These are phyloP conservation scores for Malurus leucopterus DNA, from an alignment of 2,797 vertebrate genomes.

Conservation along the genomic window DNA sequence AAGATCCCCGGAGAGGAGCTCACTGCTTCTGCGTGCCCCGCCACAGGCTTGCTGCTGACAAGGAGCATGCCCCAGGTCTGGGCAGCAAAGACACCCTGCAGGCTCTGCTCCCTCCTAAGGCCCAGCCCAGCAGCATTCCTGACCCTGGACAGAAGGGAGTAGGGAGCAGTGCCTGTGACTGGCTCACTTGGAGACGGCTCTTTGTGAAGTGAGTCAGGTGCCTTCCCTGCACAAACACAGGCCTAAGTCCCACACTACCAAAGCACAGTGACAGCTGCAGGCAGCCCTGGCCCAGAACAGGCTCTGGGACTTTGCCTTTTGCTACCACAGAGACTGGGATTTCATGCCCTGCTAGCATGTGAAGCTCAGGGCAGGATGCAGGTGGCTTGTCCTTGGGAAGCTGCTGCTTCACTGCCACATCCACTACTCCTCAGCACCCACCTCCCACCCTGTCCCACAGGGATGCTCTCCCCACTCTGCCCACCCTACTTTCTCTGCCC, in stretches of 20 bases:
- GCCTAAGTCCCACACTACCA: background rate
- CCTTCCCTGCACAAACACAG: constrained; percentile 14
- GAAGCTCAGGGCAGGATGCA: fast-evolving
- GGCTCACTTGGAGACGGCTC: background rate
- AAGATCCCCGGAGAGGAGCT: background rate
- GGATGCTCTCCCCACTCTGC: background rate
- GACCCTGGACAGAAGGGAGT: background rate
- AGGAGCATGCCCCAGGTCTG: background rate
- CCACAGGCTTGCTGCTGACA: background rate
- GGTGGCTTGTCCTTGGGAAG: background rate
- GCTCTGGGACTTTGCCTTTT: constrained; percentile 12
- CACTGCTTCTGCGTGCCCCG: fast-evolving
- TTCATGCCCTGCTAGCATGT: background rate
- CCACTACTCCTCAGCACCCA: background rate
- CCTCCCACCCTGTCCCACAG: fast-evolving
- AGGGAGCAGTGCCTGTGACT: fast-evolving
- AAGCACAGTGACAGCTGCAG: background rate
- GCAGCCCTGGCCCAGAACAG: background rate
- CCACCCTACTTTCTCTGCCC: background rate
- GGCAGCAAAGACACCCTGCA: background rate
- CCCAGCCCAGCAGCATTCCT: background rate
- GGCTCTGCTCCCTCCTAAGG: background rate
- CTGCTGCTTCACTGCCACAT: background rate
- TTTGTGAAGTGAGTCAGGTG: background rate
- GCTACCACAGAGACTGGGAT: fast-evolving